Base-by-base conservation (phyloP, 2,797 vertebrate genomes). In the Staurois parvus region DNA sequence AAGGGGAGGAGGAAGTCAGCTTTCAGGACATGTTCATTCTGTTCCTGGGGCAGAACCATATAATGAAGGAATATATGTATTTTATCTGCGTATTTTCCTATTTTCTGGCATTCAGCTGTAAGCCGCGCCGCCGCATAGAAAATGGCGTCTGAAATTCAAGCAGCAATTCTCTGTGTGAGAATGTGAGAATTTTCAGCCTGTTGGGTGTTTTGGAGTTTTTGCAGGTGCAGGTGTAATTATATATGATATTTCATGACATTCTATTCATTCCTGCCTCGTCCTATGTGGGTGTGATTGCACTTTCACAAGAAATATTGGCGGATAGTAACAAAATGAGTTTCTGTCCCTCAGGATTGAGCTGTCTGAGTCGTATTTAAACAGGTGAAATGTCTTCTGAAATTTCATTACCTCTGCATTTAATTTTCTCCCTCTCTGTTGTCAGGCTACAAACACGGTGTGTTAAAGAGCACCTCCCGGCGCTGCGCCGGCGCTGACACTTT, bases 231-330 rank as follows among this genome's bases (percentile, higher is more conserved):
- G 26, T 37, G 2, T 76, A 83, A 83, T 76, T 67, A 56, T 74
- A 76, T 69, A 28, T 83, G 81, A 76, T 76, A 83, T 83, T 76
- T 76, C 24, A 64, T 83, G 81, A 76, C 40, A 83, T 76, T 67
- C 48, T 64, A 34, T 32, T 76, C 64, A 15, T 42, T 37, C 62
- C 3, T 28, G 73, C 19, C 42, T 42, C 34, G 42, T 37, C 73
- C 48, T 48, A 12, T 19, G 2, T 21, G 26, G 9, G 11, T 26
- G 21, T 29, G 28, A 76, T 28, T 83, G 81, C 62, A 83, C 42
- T 56, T 83, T 40, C 48, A 42, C 56, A 6, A 19, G 42, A 76
- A 75, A 68, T 67, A 30, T 69, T 76, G 26, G 13, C 26, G 69
- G 64, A 68, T 45, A 48, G 72, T 40, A 45, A 67, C 28, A 52